These are phyloP conservation scores for Sebastes miniatus DNA, from an alignment of 2,797 vertebrate species.

Conservation along the genomic window DNA sequence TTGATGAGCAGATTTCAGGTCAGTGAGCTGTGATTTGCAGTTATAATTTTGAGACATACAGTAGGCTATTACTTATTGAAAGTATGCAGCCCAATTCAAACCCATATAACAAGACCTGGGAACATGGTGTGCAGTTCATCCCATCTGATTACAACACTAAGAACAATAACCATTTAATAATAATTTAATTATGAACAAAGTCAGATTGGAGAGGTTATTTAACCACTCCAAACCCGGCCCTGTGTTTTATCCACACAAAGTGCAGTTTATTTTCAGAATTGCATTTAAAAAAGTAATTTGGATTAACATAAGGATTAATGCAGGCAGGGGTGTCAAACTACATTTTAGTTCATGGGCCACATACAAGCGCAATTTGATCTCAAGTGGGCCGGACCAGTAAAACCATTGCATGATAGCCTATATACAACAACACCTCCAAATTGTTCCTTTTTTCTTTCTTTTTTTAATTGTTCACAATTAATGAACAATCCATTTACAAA, in stretches of 20 bases:
- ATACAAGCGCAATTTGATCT: too few species aligned
- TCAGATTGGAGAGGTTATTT: not conserved
- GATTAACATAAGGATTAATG: slow-evolving; percentile 13
- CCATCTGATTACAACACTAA: not conserved
- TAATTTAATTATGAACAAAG: not conserved
- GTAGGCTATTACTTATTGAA: not conserved
- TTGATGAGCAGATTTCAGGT: not conserved
- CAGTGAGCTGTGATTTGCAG: not conserved
- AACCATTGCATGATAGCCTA: too few species aligned
- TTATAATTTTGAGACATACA: not conserved
- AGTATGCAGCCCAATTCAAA: not conserved
- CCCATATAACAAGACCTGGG: not conserved
- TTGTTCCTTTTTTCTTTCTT: too few species aligned
- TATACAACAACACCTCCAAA: too few species aligned
- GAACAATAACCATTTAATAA: not conserved
- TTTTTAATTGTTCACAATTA: too few species aligned
- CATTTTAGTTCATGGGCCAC: too few species aligned
- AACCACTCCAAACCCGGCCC: not conserved
- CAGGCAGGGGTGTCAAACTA: too few species aligned
- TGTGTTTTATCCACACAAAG: not conserved
- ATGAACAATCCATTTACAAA: too few species aligned
- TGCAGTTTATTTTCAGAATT: not conserved
- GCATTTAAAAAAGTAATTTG: not conserved
- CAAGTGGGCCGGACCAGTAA: too few species aligned
- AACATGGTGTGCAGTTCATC: not conserved